Evolutionary conservation across 2,888 invertebrate species (phyloP).

Genomic region (Amiota mariae): DNA sequence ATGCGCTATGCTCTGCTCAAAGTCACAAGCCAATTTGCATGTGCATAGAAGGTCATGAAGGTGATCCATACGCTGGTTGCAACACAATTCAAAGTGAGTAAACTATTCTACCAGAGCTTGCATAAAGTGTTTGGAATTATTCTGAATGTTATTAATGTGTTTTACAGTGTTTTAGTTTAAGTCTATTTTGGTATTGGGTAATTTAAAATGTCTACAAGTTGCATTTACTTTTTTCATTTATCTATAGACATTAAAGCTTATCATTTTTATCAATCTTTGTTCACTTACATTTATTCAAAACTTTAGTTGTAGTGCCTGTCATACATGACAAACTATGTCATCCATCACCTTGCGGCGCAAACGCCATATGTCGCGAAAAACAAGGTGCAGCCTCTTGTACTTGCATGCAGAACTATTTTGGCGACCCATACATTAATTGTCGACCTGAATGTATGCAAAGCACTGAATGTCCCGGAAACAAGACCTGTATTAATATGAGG

Average conservation of each 20-base stretch:
- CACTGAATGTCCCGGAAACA: conserved; percentile 84
- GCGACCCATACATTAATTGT: conserved; percentile 89
- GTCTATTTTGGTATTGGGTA: conserved; percentile 30
- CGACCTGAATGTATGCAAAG: conserved; percentile 92
- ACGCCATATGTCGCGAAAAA: conserved; percentile 87
- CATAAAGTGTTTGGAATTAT: conserved; percentile 17
- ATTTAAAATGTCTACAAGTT: conserved; percentile 37
- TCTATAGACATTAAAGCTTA: conserved; percentile 14
- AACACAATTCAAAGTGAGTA: conserved; percentile 78
- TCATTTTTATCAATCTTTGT: background rate
- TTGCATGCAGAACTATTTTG: conserved; percentile 87
- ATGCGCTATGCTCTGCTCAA: conserved; percentile 81
- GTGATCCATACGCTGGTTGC: conserved; percentile 87
- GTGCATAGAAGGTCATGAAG: conserved; percentile 81
- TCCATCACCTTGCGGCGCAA: conserved; percentile 89
- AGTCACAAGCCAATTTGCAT: conserved; percentile 84
- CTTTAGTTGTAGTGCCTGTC: conserved; percentile 75
- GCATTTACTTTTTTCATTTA: conserved; percentile 7
- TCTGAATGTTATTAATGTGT: conserved; percentile 58
- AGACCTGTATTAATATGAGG: conserved; percentile 87
- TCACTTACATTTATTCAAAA: conserved; percentile 9
- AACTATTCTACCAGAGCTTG: conserved; percentile 27
- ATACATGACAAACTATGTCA: conserved; percentile 80
- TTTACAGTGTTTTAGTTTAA: conserved; percentile 55
- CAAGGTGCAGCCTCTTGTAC: conserved; percentile 87